Conservation (phyloP, 1,140 invertebrate genomes). For the Drosophila teissieri region DNA sequence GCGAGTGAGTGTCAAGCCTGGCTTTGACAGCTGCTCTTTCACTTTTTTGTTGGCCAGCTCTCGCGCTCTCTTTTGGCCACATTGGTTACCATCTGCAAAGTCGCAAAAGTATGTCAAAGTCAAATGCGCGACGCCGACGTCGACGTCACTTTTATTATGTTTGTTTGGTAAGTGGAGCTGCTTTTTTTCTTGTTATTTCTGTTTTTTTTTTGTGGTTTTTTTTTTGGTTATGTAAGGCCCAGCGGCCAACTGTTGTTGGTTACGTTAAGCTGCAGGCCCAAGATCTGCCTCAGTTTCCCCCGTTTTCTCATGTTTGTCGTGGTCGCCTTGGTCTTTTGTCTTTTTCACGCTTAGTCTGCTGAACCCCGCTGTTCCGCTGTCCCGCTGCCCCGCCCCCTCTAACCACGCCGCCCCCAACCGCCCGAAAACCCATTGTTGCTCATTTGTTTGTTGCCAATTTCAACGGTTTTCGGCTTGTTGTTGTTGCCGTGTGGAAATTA, state of each 20-base stretch:
- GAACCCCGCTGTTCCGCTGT: too few species aligned
- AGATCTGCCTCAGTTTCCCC: constrained; percentile 34
- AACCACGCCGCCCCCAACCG: neutral
- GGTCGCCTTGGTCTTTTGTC: constrained; percentile 68
- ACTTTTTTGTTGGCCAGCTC: constrained; percentile 16
- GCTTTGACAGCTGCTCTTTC: constrained; percentile 55
- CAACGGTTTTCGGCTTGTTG: constrained; percentile 68
- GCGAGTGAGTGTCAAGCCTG: constrained; percentile 38
- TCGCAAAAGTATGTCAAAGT: constrained; percentile 84
- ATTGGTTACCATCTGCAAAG: constrained; percentile 50
- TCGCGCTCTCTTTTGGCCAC: constrained; percentile 24
- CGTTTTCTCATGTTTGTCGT: constrained; percentile 50
- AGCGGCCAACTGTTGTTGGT: constrained; percentile 74
- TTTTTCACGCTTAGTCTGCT: constrained; percentile 63
- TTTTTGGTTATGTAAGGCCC: constrained; percentile 65
- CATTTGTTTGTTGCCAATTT: constrained; percentile 82
- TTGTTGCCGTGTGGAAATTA: constrained; percentile 71
- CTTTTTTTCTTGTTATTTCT: constrained; percentile 15
- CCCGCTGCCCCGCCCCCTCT: neutral
- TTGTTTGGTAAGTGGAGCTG: constrained; percentile 79
- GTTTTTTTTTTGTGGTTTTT: constrained; percentile 7
- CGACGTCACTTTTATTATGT: constrained; percentile 76
- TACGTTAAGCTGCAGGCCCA: constrained; percentile 63
- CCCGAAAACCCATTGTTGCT: constrained; percentile 30
- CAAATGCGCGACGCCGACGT: constrained; percentile 60